phyloP scores from a whole-genome alignment of 2,113 vertebrate genomes.

The Nyctibius bracteatus region DNA sequence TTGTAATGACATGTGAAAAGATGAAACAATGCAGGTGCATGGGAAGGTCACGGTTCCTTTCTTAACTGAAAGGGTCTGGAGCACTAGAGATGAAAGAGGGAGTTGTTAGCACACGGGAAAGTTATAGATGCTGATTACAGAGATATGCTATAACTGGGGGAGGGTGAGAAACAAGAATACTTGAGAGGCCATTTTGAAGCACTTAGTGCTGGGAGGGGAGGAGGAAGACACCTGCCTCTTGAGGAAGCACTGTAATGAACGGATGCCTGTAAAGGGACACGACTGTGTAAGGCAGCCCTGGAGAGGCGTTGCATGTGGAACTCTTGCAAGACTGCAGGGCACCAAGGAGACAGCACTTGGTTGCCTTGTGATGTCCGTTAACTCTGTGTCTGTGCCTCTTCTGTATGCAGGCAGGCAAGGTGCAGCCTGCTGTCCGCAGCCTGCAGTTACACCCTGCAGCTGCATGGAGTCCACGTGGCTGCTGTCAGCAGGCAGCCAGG shows the following conservation, averaged over 20 bases:
- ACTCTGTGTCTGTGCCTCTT: not conserved
- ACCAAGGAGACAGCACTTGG: not conserved
- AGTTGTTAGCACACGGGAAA: not conserved
- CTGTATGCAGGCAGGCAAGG: not conserved
- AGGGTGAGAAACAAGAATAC: not conserved
- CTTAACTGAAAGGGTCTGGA: not conserved
- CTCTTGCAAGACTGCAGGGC: not conserved
- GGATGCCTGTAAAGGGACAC: not conserved
- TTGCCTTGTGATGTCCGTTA: not conserved
- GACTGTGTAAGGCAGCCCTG: rapidly evolving
- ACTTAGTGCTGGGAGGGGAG: not conserved
- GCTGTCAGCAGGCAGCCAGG: not conserved
- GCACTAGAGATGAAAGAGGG: not conserved
- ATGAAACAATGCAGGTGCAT: not conserved
- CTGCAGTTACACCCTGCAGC: not conserved
- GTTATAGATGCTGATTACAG: not conserved
- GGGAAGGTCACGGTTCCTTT: not conserved
- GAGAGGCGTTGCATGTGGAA: rapidly evolving
- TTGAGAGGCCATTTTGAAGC: not conserved
- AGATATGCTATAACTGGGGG: not conserved
- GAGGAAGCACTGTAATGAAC: not conserved
- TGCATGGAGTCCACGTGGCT: rapidly evolving
- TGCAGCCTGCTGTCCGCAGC: not conserved
- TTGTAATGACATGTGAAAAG: not conserved
- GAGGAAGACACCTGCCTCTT: not conserved